phyloP scores from a whole-genome alignment of 2,888 invertebrate species.

The Gasteruption jaculator region DNA sequence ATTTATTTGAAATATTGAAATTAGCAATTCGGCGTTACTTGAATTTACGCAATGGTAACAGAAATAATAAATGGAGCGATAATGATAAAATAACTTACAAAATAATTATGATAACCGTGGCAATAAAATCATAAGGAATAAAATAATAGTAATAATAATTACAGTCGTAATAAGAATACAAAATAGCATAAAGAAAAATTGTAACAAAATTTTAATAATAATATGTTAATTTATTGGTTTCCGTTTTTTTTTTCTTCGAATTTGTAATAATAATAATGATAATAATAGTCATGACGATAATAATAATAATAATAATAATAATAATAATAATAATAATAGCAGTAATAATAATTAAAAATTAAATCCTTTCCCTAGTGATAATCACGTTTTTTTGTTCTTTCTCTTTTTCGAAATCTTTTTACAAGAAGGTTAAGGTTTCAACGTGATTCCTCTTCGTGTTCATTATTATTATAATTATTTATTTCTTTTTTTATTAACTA shows the following conservation, averaged over 20 bases:
- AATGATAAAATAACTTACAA: slow-evolving; percentile 30
- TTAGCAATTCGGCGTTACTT: too few species aligned
- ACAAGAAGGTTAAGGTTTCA: too few species aligned
- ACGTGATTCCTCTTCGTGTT: slow-evolving; percentile 13
- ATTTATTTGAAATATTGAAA: too few species aligned
- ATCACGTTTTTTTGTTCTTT: too few species aligned
- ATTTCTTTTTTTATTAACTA: slow-evolving; percentile 6
- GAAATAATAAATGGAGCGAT: too few species aligned
- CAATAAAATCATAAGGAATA: slow-evolving; percentile 35
- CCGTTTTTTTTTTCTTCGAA: too few species aligned
- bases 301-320: slow-evolving; percentile 21
- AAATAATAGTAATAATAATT: slow-evolving; percentile 32
- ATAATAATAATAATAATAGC: slow-evolving; percentile 7
- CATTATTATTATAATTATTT: slow-evolving; percentile 7
- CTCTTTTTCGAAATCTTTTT: slow-evolving; percentile 23
- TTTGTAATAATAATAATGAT: slow-evolving; percentile 33
- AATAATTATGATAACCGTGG: slow-evolving; percentile 33
- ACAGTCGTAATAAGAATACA: slow-evolving; percentile 34
- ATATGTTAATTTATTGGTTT: too few species aligned
- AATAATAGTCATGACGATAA: slow-evolving; percentile 30
- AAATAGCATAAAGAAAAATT: slow-evolving; percentile 37
- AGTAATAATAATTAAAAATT: slow-evolving; percentile 24
- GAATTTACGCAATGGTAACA: too few species aligned
- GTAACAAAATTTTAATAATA: slow-evolving; percentile 35
- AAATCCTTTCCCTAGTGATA: too few species aligned